Percentiles rank a stretch among this genome's conserved stretches.
Evolutionary conservation across 2,888 invertebrate species (phyloP).

Genomic region (Polydrusus cervinus): DNA sequence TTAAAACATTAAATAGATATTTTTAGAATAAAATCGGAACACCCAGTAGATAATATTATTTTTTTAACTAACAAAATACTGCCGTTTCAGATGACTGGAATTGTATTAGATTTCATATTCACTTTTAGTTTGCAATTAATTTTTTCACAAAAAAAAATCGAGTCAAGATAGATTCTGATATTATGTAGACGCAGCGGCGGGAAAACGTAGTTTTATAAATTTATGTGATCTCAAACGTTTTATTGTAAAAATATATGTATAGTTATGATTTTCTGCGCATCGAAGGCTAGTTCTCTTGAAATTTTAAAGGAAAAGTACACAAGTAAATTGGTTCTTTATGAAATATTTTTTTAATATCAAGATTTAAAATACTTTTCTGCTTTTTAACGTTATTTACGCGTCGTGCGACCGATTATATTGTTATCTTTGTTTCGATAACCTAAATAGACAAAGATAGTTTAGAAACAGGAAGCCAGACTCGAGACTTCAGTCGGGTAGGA

Average conservation of each 20-base stretch:
- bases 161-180: not conserved
- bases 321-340: too few species aligned
- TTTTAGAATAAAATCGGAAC: not conserved
- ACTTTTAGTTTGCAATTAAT: not conserved
- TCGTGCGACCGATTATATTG: too few species aligned
- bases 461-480: too few species aligned
- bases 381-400: too few species aligned
- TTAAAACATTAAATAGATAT: too few species aligned
- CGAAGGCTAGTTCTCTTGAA: slow-evolving; percentile 2
- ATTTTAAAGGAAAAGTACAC: not conserved
- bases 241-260: slow-evolving; percentile 2
- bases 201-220: slow-evolving; percentile 21
- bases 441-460: too few species aligned
- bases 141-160: slow-evolving; percentile 10
- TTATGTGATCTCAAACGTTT: slow-evolving; percentile 29
- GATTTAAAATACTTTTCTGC: too few species aligned
- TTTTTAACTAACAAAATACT: slow-evolving; percentile 15
- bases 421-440: too few species aligned
- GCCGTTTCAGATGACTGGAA: slow-evolving; percentile 12
- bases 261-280: slow-evolving; percentile 20
- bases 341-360: too few species aligned
- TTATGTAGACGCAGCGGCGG: not conserved
- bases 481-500: too few species aligned
- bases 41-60: not conserved
- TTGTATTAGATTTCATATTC: slow-evolving; percentile 1